Percentiles rank a stretch among this genome's conserved stretches.
These are phyloP conservation scores for Typhlichthys eigenmanni DNA, from an alignment of 2,797 vertebrate species.

Conservation along the genomic window DNA sequence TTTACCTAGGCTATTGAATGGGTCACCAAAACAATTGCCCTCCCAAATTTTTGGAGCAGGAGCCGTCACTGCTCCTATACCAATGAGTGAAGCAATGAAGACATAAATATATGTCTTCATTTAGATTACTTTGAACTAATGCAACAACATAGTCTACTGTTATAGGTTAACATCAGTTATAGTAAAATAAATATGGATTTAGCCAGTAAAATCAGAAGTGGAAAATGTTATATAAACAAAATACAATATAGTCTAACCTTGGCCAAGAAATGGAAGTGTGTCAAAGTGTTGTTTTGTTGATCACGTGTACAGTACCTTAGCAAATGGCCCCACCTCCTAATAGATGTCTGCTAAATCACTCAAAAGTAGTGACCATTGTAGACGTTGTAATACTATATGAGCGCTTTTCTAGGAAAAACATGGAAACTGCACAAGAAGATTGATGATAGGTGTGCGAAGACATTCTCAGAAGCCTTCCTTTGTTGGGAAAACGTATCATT, in stretches of 20 bases:
- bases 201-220: too few relatives aligned
- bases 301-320: slow-evolving; percentile 44
- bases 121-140: slow-evolving; percentile 39
- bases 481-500: slow-evolving; percentile 29
- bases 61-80: too few relatives aligned
- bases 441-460: slow-evolving; percentile 38
- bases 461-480: slow-evolving; percentile 32
- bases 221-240: too few relatives aligned
- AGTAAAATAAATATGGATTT: neutral
- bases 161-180: slow-evolving; percentile 19
- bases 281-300: slow-evolving; percentile 12
- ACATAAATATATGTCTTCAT: slow-evolving; percentile 53
- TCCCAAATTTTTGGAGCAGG: too few relatives aligned
- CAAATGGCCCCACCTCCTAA: slow-evolving; percentile 19
- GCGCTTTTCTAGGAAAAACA: slow-evolving; percentile 44
- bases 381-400: slow-evolving; percentile 51
- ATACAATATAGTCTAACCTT: neutral
- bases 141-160: slow-evolving; percentile 21
- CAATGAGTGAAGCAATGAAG: slow-evolving; percentile 23
- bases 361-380: slow-evolving; percentile 33
- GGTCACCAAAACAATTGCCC: too few relatives aligned
- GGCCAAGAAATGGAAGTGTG: slow-evolving; percentile 15
- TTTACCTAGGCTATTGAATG: too few relatives aligned
- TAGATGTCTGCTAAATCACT: slow-evolving; percentile 58
- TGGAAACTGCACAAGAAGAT: slow-evolving; percentile 33